Percentiles rank a stretch among this genome's conserved stretches.
Conservation (phyloP, 1,140 invertebrate genomes). For the Holcopasites calliopsidis region DNA sequence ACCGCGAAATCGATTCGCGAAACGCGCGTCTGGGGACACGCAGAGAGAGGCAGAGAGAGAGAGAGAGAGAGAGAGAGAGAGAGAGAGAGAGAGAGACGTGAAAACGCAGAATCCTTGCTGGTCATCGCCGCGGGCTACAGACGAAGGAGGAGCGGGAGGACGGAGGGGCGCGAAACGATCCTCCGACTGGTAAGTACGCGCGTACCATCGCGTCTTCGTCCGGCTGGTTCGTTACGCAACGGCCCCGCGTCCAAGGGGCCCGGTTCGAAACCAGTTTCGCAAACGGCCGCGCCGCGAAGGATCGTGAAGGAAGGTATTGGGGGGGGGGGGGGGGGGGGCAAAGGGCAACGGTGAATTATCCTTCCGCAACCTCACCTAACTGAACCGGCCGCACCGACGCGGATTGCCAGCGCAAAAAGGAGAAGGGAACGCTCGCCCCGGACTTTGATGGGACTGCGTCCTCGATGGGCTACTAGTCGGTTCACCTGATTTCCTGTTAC, state of each 20-base stretch:
- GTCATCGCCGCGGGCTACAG: slow-evolving; percentile 32
- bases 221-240: slow-evolving; percentile 64
- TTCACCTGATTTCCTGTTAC: too few species aligned
- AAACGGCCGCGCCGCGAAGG: slow-evolving; percentile 47
- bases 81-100: too few species aligned
- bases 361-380: slow-evolving; percentile 68
- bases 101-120: slow-evolving; percentile 31
- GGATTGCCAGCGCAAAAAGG: slow-evolving; percentile 22
- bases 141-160: background rate
- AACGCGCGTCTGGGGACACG: slow-evolving; percentile 18
- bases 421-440: background rate
- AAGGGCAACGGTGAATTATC: slow-evolving; percentile 66
- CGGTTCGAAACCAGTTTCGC: slow-evolving; percentile 71
- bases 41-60: too few species aligned
- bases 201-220: slow-evolving; percentile 46
- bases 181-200: background rate
- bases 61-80: too few species aligned
- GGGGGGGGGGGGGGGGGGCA: slow-evolving; percentile 23
- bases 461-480: background rate
- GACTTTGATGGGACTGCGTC: background rate
- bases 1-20: slow-evolving; percentile 60
- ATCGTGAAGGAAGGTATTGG: slow-evolving; percentile 29
- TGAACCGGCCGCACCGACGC: slow-evolving; percentile 47
- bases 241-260: slow-evolving; percentile 57
- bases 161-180: slow-evolving; percentile 2